Conservation (phyloP, 2,888 invertebrate genomes). For the Sycophila texana region DNA sequence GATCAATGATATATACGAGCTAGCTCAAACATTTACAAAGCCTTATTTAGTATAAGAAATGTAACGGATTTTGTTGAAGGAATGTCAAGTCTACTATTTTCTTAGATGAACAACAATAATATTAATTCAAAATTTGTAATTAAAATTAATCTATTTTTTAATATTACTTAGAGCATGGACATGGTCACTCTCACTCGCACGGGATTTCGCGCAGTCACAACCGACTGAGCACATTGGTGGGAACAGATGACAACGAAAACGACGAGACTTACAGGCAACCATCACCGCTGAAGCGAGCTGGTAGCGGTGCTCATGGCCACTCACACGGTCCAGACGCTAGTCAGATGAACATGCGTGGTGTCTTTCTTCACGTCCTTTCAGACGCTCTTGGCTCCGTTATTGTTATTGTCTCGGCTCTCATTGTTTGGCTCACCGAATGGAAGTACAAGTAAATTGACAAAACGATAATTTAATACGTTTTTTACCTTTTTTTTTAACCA, state of each 20-base stretch:
- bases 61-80: neutral
- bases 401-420: constrained; percentile 89
- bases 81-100: no score
- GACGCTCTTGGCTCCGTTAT: constrained; percentile 97
- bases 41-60: constrained; percentile 17
- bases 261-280: constrained; percentile 78
- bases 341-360: constrained; percentile 99
- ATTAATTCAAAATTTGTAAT: no score
- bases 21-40: constrained; percentile 17
- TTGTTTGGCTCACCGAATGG: constrained; percentile 90
- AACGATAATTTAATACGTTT: neutral
- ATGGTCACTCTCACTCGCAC: constrained; percentile 82
- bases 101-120: no score
- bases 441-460: constrained; percentile 78
- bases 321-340: constrained; percentile 81
- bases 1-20: neutral
- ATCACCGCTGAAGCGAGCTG: constrained; percentile 64
- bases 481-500: neutral
- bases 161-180: constrained; percentile 83
- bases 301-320: constrained; percentile 69
- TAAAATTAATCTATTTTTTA: no score
- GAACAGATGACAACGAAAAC: constrained; percentile 85
- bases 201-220: constrained; percentile 80
- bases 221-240: constrained; percentile 79
- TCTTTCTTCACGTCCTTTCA: constrained; percentile 97